Evolutionary conservation across 2,888 invertebrate species (phyloP).

Genomic region (Hydroisotoma schaefferi): DNA sequence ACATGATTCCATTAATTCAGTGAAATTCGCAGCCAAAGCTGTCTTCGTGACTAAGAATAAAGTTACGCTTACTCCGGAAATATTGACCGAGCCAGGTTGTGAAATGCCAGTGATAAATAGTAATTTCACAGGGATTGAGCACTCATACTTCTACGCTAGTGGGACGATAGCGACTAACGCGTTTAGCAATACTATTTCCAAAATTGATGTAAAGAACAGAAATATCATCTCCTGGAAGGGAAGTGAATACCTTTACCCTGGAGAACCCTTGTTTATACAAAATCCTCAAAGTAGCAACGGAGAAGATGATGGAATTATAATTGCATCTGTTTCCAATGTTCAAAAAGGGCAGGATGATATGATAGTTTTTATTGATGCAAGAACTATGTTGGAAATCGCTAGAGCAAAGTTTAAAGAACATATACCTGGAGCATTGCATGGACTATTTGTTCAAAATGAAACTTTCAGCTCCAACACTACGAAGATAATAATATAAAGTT

Average conservation of each 20-base stretch:
- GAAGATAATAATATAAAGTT: too few relatives aligned
- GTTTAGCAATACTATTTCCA: slow-evolving; percentile 50
- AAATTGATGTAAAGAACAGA: slow-evolving; percentile 34
- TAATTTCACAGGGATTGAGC: slow-evolving; percentile 50
- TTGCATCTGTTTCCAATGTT: slow-evolving; percentile 50
- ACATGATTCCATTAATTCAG: slow-evolving; percentile 35
- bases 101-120: slow-evolving; percentile 57
- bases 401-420: slow-evolving; percentile 50
- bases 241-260: slow-evolving; percentile 49
- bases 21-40: slow-evolving; percentile 51
- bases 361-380: slow-evolving; percentile 52
- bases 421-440: slow-evolving; percentile 50
- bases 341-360: slow-evolving; percentile 46
- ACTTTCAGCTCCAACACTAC: too few relatives aligned
- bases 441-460: slow-evolving; percentile 48
- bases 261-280: slow-evolving; percentile 56
- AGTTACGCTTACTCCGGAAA: slow-evolving; percentile 47
- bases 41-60: slow-evolving; percentile 49
- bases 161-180: slow-evolving; percentile 50
- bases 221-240: slow-evolving; percentile 30
- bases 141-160: slow-evolving; percentile 56
- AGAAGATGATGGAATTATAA: slow-evolving; percentile 56
- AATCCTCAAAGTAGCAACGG: slow-evolving; percentile 49
- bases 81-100: slow-evolving; percentile 50
- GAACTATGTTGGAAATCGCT: slow-evolving; percentile 52